Evolutionary conservation across 2,113 vertebrate species (phyloP).

Genomic region (Shinisaurus crocodilurus): DNA sequence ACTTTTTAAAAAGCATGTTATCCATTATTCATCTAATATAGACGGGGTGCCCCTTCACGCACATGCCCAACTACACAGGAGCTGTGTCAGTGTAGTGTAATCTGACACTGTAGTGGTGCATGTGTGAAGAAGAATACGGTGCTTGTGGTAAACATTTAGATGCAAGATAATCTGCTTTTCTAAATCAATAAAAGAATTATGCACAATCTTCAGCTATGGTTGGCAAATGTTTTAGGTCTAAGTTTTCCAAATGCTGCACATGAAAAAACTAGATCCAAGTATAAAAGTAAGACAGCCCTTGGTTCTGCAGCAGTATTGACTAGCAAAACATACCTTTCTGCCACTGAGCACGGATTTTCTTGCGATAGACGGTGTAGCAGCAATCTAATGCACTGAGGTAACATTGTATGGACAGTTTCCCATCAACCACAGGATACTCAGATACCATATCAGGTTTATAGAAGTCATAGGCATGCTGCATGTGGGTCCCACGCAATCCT

Average conservation of each 20-base stretch:
- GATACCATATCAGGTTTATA: constrained; percentile 98
- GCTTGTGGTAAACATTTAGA: not conserved
- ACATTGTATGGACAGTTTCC: constrained; percentile 96
- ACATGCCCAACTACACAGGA: not conserved
- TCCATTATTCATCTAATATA: not conserved
- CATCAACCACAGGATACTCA: constrained; percentile 95
- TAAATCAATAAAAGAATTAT: not conserved
- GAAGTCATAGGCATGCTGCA: constrained; percentile 98
- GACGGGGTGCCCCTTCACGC: too few relatives aligned
- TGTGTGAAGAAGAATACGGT: not conserved
- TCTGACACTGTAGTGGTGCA: not conserved
- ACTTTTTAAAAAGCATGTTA: not conserved
- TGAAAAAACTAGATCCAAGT: not conserved
- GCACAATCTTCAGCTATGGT: not conserved
- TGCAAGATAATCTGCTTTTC: not conserved
- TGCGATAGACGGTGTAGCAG: constrained; percentile 93
- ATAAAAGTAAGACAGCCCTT: fast-evolving
- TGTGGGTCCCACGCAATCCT: constrained; percentile 96
- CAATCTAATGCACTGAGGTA: constrained; percentile 95
- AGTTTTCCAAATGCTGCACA: not conserved
- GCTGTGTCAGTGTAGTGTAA: not conserved
- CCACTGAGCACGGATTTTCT: constrained; percentile 92
- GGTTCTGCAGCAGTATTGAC: not conserved
- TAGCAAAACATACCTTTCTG: constrained; percentile 85
- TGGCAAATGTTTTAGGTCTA: not conserved